Evolutionary conservation across 2,113 vertebrate species (phyloP).

Genomic region (Sylvilagus bachmani): DNA sequence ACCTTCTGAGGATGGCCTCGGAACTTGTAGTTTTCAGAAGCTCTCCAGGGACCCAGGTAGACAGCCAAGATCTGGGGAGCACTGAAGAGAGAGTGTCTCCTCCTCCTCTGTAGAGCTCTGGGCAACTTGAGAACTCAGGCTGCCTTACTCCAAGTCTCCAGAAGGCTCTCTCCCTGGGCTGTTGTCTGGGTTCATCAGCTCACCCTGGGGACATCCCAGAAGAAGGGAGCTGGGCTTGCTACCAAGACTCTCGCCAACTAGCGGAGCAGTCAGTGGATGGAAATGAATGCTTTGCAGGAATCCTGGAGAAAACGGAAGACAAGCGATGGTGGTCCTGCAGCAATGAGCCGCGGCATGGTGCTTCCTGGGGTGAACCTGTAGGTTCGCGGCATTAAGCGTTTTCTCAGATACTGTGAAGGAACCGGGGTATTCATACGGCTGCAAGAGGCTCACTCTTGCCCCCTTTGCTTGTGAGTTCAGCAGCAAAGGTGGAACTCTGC

Average conservation of each 20-base stretch:
- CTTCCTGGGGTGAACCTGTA: neutral
- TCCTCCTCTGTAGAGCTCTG: neutral
- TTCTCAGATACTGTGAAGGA: conserved; percentile 32
- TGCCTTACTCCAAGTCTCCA: neutral
- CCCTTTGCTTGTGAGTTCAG: neutral
- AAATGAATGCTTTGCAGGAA: conserved; percentile 2
- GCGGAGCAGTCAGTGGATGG: neutral
- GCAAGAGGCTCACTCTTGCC: neutral
- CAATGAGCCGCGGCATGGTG: neutral
- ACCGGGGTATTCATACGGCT: neutral
- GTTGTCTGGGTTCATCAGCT: neutral
- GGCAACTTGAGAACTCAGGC: neutral
- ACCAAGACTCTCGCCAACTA: neutral
- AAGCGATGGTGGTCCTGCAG: neutral
- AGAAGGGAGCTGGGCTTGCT: neutral
- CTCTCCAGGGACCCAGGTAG: neutral
- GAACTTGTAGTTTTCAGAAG: neutral
- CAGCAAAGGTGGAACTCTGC: neutral
- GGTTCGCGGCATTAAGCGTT: neutral
- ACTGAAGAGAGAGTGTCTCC: neutral
- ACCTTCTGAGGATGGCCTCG: neutral
- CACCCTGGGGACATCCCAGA: neutral
- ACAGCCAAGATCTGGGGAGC: neutral
- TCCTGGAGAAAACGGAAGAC: neutral
- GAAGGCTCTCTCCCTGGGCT: neutral